phyloP scores from a whole-genome alignment of 2,113 vertebrate genomes.

The Anhinga anhinga region DNA sequence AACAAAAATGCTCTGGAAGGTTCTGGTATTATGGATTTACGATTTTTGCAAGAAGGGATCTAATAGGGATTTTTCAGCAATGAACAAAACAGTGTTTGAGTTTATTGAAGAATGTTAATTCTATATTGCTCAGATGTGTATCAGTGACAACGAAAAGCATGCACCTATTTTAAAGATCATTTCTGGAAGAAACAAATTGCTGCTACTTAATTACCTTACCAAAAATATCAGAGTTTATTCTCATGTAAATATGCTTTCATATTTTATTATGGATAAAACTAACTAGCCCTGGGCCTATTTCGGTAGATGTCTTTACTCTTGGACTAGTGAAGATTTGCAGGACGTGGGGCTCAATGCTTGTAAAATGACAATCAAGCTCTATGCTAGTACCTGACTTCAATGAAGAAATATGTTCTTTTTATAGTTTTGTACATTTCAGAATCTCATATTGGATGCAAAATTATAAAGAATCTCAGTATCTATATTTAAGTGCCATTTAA shows the following conservation, averaged over 20 bases:
- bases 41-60: not conserved
- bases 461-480: slow-evolving; percentile 69
- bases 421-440: slow-evolving; percentile 74
- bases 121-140: not conserved
- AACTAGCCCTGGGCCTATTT: slow-evolving; percentile 36
- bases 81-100: not conserved
- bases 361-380: slow-evolving; percentile 86
- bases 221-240: slow-evolving; percentile 71
- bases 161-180: slow-evolving; percentile 48
- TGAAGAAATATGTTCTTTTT: slow-evolving; percentile 81
- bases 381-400: slow-evolving; percentile 62
- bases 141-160: not conserved
- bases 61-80: not conserved
- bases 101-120: slow-evolving; percentile 24
- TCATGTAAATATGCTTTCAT: slow-evolving; percentile 72
- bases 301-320: not conserved
- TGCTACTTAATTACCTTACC: slow-evolving; percentile 78
- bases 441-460: slow-evolving; percentile 63
- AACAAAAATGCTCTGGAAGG: not conserved
- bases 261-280: slow-evolving; percentile 73
- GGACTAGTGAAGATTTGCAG: not conserved
- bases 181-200: slow-evolving; percentile 72
- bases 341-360: slow-evolving; percentile 55
- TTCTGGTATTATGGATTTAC: not conserved
- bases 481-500: slow-evolving; percentile 81